Evolutionary conservation across 2,113 vertebrate genomes (phyloP), one percentile per base, ranked within the genome.

Genomic region (Tyrannus savana): DNA sequence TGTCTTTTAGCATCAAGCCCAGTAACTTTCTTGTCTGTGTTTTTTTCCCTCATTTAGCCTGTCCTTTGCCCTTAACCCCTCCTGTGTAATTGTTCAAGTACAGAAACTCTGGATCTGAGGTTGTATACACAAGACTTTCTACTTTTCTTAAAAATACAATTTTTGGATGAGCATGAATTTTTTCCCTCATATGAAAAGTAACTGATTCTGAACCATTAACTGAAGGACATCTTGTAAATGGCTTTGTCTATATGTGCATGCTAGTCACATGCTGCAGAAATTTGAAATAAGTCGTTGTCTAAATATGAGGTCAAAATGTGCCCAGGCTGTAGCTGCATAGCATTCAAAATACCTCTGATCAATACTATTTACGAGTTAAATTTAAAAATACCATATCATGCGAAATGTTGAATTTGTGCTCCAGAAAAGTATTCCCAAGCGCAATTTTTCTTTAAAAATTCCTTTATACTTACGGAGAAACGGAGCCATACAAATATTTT

Each of bases 401-500:
- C n/a, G 59, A 91, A 62, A 94, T 75, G 46, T 72, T 72, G 42
- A 78, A n/a, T 84, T 95, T 93, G 13, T 75, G 39, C 72, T 66
- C 55, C 66, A 95, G 87, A 84, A 92, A 91, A 98, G 64, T 96
- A 87, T 96, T 96, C 64, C 83, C 73, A 30, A 91, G 60, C 89
- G 88, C 66, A 95, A 92, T 81, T 85, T 79, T 91, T 96, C 76
- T 90, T 95, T 96, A 96, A 95, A 97, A 96, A 94, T 83, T 71
- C 19, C 62, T 90, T 77, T 91, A 44, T 84, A 87, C 93, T 77
- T 97, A 91, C 69, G 94, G 95, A 96, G 91, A 96, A 97, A 95
- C 83, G 87, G 87, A 97, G 95, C 64, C 94, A 85, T 98, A 97
- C 71, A 95, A 97, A 89, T 97, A 56, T 94, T 96, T 97, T 97